Evolutionary conservation across 2,888 invertebrate genomes (phyloP).

Genomic region (Troglohyphantes excavatus): DNA sequence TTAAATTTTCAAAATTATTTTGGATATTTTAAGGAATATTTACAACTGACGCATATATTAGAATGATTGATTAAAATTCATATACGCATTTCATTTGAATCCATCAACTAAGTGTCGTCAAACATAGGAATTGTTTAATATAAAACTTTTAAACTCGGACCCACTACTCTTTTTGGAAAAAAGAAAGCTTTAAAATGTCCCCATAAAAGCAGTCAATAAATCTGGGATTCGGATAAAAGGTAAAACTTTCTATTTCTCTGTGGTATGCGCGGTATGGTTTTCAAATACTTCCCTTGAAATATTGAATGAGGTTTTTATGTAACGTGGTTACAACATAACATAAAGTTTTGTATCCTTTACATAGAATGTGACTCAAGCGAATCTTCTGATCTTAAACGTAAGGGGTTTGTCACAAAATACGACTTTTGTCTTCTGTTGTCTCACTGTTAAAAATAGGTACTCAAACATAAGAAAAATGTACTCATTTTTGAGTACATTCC

Average conservation of each 20-base stretch:
- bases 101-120: no score
- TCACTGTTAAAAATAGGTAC: no score
- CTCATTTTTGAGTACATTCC: no score
- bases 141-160: no score
- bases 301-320: background rate
- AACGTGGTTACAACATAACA: background rate
- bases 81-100: no score
- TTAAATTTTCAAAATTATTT: no score
- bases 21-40: no score
- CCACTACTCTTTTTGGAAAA: background rate
- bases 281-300: background rate
- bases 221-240: background rate
- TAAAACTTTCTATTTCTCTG: background rate
- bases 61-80: no score
- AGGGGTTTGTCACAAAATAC: slow-evolving; percentile 5
- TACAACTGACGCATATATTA: no score
- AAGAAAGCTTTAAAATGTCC: background rate
- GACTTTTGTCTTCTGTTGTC: no score
- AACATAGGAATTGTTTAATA: no score
- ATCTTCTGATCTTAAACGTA: background rate
- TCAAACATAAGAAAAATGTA: no score
- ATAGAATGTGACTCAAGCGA: background rate
- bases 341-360: background rate
- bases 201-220: background rate
- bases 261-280: background rate